Base-by-base conservation (phyloP, 2,113 vertebrate genomes). In the Melanerpes aurifrons region DNA sequence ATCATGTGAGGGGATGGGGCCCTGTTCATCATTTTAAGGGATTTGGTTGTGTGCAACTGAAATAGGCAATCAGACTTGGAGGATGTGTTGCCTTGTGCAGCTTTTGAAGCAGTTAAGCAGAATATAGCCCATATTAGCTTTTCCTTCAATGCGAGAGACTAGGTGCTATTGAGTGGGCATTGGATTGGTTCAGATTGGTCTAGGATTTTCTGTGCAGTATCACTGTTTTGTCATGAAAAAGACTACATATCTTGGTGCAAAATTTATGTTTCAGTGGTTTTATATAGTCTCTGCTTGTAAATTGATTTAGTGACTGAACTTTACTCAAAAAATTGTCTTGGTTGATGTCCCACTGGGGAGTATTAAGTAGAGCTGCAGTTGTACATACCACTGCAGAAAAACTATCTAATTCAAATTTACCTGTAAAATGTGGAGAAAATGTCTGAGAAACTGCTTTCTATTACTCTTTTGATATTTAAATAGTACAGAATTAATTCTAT, bases 121-220 rank as follows among this genome's bases (percentile, higher is more conserved):
- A 47, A 28, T 25, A n/a, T 12, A 20, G 3, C 15, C 29, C 3
- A 1, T 47, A 3, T 9, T 37, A 45, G 40, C 28, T 63, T 28
- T 45, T 58, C 12, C 8, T 45, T 40, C 40, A 28, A 9, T 29
- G 28, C 3, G 31, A 19, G 26, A 47, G 21, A 21, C 31, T 22
- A 9, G 7, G 10, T 22, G 56, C 9, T 53, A 3, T 31, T 0
- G 2, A 58, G 43, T 7, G 4, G 21, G 8, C 1, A 2, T 10
- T 20, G 48, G 17, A 24, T 56, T 76, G 28, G 9, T 63, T 9
- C 6, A 40, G 10, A 15, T 18, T 24, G 12, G 21, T 67, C 59
- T 31, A 62, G n/a, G 15, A 50, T 72, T 50, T 86, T 31, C 47
- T 66, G 15, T 62, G 37, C 26, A 29, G 47, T 62, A 50, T 71